Conservation (phyloP, 2,888 invertebrate species). For the Glaucopsyche alexis region DNA sequence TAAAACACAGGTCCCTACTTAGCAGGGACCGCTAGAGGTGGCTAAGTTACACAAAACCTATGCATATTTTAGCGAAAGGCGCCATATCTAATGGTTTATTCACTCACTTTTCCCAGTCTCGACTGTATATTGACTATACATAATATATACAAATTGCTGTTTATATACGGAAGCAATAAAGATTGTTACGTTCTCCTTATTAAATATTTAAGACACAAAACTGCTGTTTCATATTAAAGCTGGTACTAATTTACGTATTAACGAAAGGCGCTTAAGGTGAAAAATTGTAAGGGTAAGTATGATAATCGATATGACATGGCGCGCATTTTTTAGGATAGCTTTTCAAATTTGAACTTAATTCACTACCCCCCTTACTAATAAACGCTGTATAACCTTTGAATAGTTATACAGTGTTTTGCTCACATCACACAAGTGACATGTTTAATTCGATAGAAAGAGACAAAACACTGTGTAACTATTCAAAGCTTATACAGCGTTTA, state of each 20-base stretch:
- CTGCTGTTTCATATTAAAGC: neutral
- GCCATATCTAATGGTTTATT: slow-evolving; percentile 72
- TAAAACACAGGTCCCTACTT: slow-evolving; percentile 68
- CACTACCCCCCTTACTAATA: no score
- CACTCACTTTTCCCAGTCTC: slow-evolving; percentile 69
- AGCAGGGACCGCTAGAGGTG: slow-evolving; percentile 63
- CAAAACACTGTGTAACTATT: no score
- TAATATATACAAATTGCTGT: slow-evolving; percentile 58
- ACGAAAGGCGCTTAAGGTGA: neutral
- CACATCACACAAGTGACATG: no score
- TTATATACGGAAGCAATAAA: slow-evolving; percentile 36
- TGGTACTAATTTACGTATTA: neutral
- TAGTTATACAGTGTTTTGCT: no score
- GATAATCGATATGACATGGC: no score
- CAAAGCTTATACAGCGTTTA: no score
- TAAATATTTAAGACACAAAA: neutral
- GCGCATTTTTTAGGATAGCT: no score
- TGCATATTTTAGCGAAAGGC: slow-evolving; percentile 75
- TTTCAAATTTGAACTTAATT: no score
- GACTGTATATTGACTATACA: slow-evolving; percentile 67
- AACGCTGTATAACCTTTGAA: no score
- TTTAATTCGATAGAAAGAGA: no score
- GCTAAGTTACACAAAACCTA: slow-evolving; percentile 75
- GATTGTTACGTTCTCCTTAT: neutral
- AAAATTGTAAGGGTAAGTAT: neutral